Evolutionary conservation across 2,797 vertebrate species (phyloP).

Genomic region (Xiphophorus birchmanni): DNA sequence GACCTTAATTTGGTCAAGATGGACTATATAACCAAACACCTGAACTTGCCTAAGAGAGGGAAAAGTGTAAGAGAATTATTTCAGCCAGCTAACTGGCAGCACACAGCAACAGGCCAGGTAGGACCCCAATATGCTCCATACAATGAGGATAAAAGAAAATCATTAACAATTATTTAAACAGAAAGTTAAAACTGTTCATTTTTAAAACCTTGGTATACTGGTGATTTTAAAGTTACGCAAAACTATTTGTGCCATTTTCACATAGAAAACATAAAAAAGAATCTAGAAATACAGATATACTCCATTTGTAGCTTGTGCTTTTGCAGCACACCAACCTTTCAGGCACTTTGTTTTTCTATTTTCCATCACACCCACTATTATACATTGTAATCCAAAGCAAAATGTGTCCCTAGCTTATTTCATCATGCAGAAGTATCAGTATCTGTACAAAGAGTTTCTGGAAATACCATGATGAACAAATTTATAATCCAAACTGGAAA

Average conservation of each 20-base stretch:
- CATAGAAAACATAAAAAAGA: neutral
- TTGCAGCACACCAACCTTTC: conserved; percentile 50
- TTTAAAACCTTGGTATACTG: neutral
- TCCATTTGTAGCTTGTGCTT: conserved; percentile 46
- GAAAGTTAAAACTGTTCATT: neutral
- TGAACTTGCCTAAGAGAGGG: neutral
- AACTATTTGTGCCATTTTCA: neutral
- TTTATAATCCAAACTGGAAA: neutral
- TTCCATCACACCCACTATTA: conserved; percentile 6
- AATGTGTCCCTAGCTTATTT: conserved; percentile 7
- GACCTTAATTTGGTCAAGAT: too few species aligned
- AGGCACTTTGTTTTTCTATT: conserved; percentile 21
- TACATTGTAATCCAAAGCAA: conserved; percentile 24
- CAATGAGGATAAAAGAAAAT: neutral
- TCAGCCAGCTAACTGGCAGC: neutral
- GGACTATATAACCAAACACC: neutral
- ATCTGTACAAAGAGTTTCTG: neutral
- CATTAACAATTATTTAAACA: neutral
- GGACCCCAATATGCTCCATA: neutral
- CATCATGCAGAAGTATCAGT: neutral
- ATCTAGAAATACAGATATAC: conserved; percentile 19
- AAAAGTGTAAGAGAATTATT: neutral
- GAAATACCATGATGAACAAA: neutral
- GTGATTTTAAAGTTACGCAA: neutral
- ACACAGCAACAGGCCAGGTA: neutral